Evolutionary conservation across 2,113 vertebrate genomes (phyloP).

Genomic region (Forbesichthys papilliferus): DNA sequence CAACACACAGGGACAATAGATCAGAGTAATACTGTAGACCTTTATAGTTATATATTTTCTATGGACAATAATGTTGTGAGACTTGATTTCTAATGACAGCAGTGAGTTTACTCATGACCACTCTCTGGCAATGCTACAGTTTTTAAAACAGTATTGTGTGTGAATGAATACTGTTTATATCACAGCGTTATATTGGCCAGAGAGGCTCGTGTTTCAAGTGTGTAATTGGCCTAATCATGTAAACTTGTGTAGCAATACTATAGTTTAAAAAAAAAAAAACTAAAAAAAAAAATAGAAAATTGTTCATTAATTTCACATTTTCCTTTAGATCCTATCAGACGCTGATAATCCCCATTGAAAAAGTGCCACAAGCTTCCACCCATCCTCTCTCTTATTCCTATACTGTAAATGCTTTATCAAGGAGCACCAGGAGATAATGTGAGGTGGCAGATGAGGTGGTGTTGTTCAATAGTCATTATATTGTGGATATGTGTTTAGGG

Average conservation of each 20-base stretch:
- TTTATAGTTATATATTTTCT: too few relatives aligned
- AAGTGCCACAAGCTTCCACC: slow-evolving; percentile 23
- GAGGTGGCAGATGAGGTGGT: slow-evolving; percentile 13
- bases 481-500: slow-evolving; percentile 29
- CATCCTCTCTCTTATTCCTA: slow-evolving; percentile 32
- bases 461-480: slow-evolving; percentile 29
- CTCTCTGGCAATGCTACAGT: neutral
- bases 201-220: slow-evolving; percentile 17
- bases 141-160: neutral
- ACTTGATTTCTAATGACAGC: too few relatives aligned
- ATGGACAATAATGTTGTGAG: too few relatives aligned
- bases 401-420: slow-evolving; percentile 27
- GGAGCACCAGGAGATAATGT: slow-evolving; percentile 28
- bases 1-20: slow-evolving; percentile 27
- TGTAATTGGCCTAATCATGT: slow-evolving; percentile 1
- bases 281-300: neutral
- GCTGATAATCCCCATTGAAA: slow-evolving; percentile 17
- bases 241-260: neutral
- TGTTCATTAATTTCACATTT: neutral
- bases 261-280: too few relatives aligned
- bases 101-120: too few relatives aligned
- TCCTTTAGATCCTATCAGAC: slow-evolving; percentile 10
- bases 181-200: neutral
- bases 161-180: neutral
- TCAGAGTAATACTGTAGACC: too few relatives aligned